These are phyloP conservation scores for Clarias batrachus DNA, from an alignment of 2,113 vertebrate species.

Conservation along the genomic window DNA sequence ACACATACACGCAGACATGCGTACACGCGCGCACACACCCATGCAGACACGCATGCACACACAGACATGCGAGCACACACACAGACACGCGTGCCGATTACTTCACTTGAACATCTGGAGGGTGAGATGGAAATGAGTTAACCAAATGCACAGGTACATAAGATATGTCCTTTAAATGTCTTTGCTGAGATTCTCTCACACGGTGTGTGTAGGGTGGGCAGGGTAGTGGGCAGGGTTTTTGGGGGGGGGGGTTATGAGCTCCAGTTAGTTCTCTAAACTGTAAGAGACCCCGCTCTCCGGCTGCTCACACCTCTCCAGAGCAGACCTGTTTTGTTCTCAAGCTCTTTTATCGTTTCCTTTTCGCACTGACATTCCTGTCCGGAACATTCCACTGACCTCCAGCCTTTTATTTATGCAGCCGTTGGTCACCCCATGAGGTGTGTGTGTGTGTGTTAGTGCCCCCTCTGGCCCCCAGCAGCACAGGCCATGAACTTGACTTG, in stretches of 20 bases:
- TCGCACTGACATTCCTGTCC: constrained; percentile 70
- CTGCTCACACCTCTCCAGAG: constrained; percentile 48
- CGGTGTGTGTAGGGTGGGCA: background rate
- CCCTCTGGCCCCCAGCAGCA: constrained; percentile 49
- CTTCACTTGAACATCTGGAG: background rate
- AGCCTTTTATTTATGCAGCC: constrained; percentile 69
- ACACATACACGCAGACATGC: background rate
- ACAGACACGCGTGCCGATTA: no score
- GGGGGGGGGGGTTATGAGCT: background rate
- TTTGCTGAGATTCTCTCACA: background rate
- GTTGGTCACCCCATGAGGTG: constrained; percentile 7
- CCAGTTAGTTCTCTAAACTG: background rate
- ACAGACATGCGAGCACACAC: background rate
- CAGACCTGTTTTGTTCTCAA: constrained; percentile 72
- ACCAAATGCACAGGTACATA: constrained; percentile 1
- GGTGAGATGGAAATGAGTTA: constrained; percentile 21
- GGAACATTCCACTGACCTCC: constrained; percentile 69
- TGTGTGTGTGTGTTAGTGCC: background rate
- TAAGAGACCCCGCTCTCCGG: background rate
- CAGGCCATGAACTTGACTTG: constrained; percentile 69
- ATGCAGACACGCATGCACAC: background rate
- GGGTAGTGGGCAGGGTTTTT: background rate
- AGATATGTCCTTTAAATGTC: background rate
- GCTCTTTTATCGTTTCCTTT: constrained; percentile 73
- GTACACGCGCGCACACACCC: background rate